Evolutionary conservation across 2,888 invertebrate genomes (phyloP), one percentile per base, ranked within the genome.

Genomic region (Amiota communis): DNA sequence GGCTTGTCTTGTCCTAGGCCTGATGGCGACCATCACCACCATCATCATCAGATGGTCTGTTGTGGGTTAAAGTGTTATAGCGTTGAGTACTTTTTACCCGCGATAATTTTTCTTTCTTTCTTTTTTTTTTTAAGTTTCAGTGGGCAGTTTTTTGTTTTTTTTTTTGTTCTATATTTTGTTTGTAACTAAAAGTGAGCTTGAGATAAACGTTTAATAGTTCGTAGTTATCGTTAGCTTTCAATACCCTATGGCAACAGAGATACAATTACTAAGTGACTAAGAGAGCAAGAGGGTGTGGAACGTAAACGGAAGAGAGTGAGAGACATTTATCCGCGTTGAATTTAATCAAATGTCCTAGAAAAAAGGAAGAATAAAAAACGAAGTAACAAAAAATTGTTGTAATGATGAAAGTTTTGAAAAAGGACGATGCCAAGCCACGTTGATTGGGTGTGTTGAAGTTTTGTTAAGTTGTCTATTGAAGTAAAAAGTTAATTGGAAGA

Each of bases 301-400:
- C 2, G 36, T 4, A 36, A 36, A 2, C 6, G 36, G 6, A 36
- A 6, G 36, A 36, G 36, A 36, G 36, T 36, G 36, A 36, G 36
- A 36, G 36, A 6, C 36, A 36, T 6, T 57, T 57, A 3, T 17
- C 8, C 8, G 59, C 20, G 20, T 74, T 72, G 71, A 74, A 70
- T 79, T 83, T 81, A 83, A 84, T 83, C 80, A 82, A 84, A 80
- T 80, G 80, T 74, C 70, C 71, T 74, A 36, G 64, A 71, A 74
- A 75, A 73, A n/a, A 23, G 11, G 51, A 23, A 23, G 1, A 65
- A 48, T 8, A 65, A 15, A 17, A 4, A 6, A 36, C 36, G 36
- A 36, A 36, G 4, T 2, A 36, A 65, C 12, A 8, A 67, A 57
- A 17, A 46, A 36, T 71, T n/a, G 61, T 13, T 36, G 36, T 36